Evolutionary conservation across 2,888 invertebrate species (phyloP), one percentile per base, ranked within the genome.

Genomic region (Epirrita christyi): DNA sequence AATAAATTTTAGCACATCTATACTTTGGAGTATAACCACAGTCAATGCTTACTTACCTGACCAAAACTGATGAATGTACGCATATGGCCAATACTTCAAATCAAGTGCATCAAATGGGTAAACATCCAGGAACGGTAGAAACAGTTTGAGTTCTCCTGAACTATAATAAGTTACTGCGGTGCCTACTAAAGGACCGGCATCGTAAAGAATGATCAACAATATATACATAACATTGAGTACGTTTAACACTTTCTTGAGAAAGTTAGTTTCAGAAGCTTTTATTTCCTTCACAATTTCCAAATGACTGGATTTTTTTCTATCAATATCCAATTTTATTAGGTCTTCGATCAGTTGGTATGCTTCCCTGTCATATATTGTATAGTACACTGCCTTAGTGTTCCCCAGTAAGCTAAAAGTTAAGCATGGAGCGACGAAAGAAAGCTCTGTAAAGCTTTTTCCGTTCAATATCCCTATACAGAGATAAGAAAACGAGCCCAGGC

Each of bases 11-110:
- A 21, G 4, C 21, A 21, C 21, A 21, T 3, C 21, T 4, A 2
- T 21, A 21, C 21, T 21, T 2, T 4, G 2, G 21, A 21, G 21
- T 21, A 21, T 21, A 21, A 2, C 21, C 4, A 21, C 21, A 21
- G n/a, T 1, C n/a, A 4, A n/a, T n/a, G n/a, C 3, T 11, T n/a
- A 38, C 63, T 43, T 60, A 72, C 74, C 68, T 52, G 71, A 68
- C 72, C 72, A 73, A 56, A 65, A 55, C 38, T 71, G 74, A 49
- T 73, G 70, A 15, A 68, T 38, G 38, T 70, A 75, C 13, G 63
- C 63, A 34, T 64, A 66, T 6, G 73, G 73, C 73, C 72, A 73
- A 40, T 67, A 70, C 40, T 57, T 63, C 2, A 71, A 61, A 27
- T 65, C 52, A 6, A 65, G 60, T 5, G 71, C 55, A 50, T 75